Conservation (phyloP, 2,113 vertebrate species). For the Monarcha castaneiventris region DNA sequence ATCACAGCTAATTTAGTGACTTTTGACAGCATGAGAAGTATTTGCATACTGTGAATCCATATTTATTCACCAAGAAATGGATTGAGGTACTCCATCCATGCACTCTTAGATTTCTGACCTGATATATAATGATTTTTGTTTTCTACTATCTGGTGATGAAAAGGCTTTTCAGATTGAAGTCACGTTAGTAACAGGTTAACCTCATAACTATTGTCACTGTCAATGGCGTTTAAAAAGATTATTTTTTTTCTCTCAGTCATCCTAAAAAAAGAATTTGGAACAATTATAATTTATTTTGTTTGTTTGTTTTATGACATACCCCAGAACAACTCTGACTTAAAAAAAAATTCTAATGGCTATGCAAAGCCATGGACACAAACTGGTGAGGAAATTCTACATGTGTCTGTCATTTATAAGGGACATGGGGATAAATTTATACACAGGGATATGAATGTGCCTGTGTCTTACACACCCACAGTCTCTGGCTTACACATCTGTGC, state of each 20-base stretch:
- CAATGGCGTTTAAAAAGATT: background rate
- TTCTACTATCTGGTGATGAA: background rate
- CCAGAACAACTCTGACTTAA: background rate
- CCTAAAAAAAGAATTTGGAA: background rate
- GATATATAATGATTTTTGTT: background rate
- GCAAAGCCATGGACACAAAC: background rate
- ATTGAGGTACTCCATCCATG: background rate
- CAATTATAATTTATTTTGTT: background rate
- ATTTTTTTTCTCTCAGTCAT: background rate
- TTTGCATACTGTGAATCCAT: conserved; percentile 15
- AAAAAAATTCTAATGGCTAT: background rate
- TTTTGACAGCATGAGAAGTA: background rate
- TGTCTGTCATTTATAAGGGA: background rate
- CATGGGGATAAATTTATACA: background rate
- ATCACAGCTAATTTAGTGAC: background rate
- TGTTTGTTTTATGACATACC: background rate
- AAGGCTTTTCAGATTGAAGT: background rate
- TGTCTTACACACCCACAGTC: background rate
- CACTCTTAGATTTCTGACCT: background rate
- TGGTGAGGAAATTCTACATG: background rate
- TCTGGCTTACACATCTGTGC: background rate
- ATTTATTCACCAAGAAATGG: background rate
- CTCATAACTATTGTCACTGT: background rate
- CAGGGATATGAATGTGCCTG: background rate
- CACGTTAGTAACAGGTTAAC: background rate